Evolutionary conservation across 64 coral and sea anemone species (phyloP).

Genomic region (Platygyra sinensis): DNA sequence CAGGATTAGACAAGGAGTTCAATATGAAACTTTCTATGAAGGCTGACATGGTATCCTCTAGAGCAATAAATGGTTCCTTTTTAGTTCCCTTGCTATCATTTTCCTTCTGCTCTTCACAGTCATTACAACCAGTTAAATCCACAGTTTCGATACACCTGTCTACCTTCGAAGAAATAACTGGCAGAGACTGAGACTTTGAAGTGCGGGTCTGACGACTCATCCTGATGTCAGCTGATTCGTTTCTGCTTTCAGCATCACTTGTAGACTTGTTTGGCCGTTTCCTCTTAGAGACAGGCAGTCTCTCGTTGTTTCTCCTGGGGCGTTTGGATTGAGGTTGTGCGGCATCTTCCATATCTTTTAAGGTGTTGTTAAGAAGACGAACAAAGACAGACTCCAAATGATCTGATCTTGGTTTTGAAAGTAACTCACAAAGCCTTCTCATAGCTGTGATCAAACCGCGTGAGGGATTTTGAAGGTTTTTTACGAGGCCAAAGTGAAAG

Average conservation of each 20-base stretch:
- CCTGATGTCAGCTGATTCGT: neutral
- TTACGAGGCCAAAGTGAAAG: slow-evolving; percentile 6
- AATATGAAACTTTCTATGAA: neutral
- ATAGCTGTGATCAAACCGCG: slow-evolving; percentile 12
- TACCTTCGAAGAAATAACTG: neutral
- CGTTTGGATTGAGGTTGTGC: neutral
- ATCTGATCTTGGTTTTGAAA: slow-evolving; percentile 24
- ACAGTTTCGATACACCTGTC: neutral
- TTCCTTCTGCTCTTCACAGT: neutral
- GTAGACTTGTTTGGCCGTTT: neutral
- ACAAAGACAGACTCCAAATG: slow-evolving; percentile 34
- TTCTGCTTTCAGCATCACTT: neutral
- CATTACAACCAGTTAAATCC: neutral
- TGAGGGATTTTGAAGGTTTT: slow-evolving; percentile 14
- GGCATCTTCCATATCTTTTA: slow-evolving; percentile 23
- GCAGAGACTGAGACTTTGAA: neutral
- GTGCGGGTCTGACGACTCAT: neutral
- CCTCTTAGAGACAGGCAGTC: neutral
- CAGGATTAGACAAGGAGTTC: neutral
- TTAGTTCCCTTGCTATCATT: neutral
- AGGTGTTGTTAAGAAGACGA: slow-evolving; percentile 22
- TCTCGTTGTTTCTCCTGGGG: neutral
- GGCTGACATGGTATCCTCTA: slow-evolving; percentile 18
- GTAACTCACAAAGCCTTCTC: slow-evolving; percentile 33
- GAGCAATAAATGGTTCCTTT: neutral